Percentiles rank a stretch among this genome's conserved stretches.
Evolutionary conservation across 2,797 vertebrate species (phyloP).

Genomic region (Rhincodon typus): DNA sequence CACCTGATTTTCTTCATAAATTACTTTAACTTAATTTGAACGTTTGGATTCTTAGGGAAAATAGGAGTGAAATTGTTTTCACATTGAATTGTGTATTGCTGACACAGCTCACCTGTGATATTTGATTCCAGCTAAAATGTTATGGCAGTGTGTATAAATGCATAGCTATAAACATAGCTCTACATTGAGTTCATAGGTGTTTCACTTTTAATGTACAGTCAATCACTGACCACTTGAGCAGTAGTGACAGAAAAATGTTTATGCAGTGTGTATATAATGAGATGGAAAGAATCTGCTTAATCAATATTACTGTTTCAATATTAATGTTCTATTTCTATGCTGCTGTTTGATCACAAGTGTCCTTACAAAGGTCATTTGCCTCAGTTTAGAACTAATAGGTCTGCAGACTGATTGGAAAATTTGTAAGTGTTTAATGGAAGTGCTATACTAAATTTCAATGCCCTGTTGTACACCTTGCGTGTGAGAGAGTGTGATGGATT

Average conservation of each 20-base stretch:
- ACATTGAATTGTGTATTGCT: neutral
- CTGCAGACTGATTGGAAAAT: neutral
- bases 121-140: neutral
- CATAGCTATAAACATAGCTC: neutral
- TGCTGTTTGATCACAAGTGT: neutral
- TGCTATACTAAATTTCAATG: neutral
- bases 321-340: slow-evolving; percentile 18
- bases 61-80: neutral
- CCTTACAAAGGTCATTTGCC: slow-evolving; percentile 21
- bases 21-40: slow-evolving; percentile 12
- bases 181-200: too few relatives aligned
- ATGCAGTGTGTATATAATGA: neutral
- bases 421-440: neutral
- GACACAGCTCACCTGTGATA: neutral
- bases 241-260: neutral
- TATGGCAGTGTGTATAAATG: neutral
- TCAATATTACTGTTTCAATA: slow-evolving; percentile 35
- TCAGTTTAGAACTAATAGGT: neutral
- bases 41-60: neutral
- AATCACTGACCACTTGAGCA: neutral
- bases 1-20: too few relatives aligned
- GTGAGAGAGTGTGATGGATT: neutral
- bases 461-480: neutral
- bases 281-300: neutral
- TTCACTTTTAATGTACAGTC: neutral